Percentiles rank a stretch among this genome's conserved stretches.
phyloP scores from a whole-genome alignment of 2,797 vertebrate genomes.

The Apogon hyalosoma region DNA sequence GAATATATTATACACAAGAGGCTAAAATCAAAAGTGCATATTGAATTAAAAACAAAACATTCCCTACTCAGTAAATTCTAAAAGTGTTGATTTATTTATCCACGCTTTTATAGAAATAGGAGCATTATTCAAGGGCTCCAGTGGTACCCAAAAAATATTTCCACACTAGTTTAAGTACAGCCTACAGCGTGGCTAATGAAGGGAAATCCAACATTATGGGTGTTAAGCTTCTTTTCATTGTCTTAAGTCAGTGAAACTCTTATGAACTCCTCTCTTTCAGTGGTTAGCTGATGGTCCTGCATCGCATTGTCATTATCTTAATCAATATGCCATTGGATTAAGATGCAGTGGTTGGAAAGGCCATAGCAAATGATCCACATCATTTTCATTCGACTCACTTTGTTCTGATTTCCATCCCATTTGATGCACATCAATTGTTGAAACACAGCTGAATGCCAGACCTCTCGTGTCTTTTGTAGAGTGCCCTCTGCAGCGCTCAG shows the following conservation, averaged over 20 bases:
- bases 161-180: background rate
- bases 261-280: background rate
- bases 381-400: constrained; percentile 4
- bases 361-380: constrained; percentile 10
- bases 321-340: background rate
- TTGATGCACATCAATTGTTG: background rate
- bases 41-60: no score
- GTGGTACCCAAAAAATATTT: background rate
- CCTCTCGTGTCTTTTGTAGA: background rate
- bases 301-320: constrained; percentile 7
- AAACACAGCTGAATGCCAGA: background rate
- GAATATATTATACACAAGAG: no score
- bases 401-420: constrained; percentile 17
- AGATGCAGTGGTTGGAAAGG: background rate
- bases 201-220: constrained; percentile 3
- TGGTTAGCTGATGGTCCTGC: background rate
- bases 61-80: no score
- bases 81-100: no score
- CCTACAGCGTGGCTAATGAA: background rate
- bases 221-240: background rate
- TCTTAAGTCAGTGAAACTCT: constrained; percentile 7
- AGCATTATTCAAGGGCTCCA: no score
- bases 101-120: no score
- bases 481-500: no score
- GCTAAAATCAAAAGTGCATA: no score